These are phyloP conservation scores for Centropristis striata DNA, from an alignment of 2,113 vertebrate species.

Conservation along the genomic window DNA sequence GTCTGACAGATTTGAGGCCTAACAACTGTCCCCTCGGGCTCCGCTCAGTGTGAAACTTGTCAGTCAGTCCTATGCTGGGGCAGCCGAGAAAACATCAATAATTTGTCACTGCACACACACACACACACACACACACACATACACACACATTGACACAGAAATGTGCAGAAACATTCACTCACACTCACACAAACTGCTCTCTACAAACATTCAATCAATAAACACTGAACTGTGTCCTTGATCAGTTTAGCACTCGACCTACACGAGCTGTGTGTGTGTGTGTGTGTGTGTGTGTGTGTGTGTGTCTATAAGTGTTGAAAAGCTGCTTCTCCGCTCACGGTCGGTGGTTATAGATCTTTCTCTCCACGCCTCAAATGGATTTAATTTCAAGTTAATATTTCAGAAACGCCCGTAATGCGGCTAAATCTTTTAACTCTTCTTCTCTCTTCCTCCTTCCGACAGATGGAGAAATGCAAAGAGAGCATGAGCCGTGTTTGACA, in stretches of 20 bases:
- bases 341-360: neutral
- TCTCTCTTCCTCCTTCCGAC: neutral
- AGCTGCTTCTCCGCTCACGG: neutral
- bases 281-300: slow-evolving; percentile 1
- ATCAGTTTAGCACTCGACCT: neutral
- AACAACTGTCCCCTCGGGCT: slow-evolving; percentile 28
- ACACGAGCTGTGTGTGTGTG: neutral
- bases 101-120: neutral
- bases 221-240: neutral
- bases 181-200: neutral
- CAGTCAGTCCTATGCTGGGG: neutral
- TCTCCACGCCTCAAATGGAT: no score
- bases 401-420: no score
- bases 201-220: neutral
- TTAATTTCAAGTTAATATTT: neutral
- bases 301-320: neutral
- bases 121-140: neutral
- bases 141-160: no score
- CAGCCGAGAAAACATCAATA: slow-evolving; percentile 16
- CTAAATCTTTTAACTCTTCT: neutral
- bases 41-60: slow-evolving; percentile 10
- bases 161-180: no score
- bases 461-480: neutral
- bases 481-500: neutral
- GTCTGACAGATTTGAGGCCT: slow-evolving; percentile 16